A percentile compares a stretch with the other conserved stretches of the same genome.
Evolutionary conservation across 92 coral and sea anemone genomes (phyloP).

Genomic region (Porites divaricata): DNA sequence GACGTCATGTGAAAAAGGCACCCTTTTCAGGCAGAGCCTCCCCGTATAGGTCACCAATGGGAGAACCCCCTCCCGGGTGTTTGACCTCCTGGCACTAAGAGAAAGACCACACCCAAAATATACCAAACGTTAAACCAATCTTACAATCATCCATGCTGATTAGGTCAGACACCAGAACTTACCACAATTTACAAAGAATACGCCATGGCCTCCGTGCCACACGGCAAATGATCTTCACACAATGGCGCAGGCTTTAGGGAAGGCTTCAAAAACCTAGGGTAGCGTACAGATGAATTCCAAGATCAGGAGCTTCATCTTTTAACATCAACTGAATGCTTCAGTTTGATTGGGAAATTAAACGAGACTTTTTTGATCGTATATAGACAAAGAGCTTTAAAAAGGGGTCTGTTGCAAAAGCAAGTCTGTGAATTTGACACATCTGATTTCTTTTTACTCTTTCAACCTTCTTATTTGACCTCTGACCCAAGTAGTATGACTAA

Average conservation of each 20-base stretch:
- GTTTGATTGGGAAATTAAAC: too few species aligned
- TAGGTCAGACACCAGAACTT: not conserved
- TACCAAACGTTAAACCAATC: not conserved
- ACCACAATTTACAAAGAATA: not conserved
- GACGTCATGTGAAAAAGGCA: too few species aligned
- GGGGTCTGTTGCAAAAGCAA: conserved; percentile 10
- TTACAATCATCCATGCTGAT: not conserved
- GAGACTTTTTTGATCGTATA: too few species aligned
- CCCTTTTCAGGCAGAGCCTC: too few species aligned
- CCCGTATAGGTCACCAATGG: too few species aligned
- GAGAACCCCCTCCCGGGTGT: too few species aligned
- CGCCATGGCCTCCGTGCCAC: not conserved
- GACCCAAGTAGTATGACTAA: too few species aligned
- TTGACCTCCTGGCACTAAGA: too few species aligned
- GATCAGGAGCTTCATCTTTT: not conserved
- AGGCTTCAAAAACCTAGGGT: not conserved
- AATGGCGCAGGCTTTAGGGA: too few species aligned
- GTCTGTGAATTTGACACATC: conserved; percentile 6
- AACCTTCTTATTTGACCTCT: too few species aligned
- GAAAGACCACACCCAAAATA: too few species aligned
- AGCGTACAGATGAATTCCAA: not conserved
- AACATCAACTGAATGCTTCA: not conserved
- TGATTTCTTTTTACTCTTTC: not conserved
- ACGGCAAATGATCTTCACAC: not conserved
- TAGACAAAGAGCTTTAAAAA: not conserved